Conservation (phyloP, 2,113 vertebrate genomes). For the Hydropotes inermis region DNA sequence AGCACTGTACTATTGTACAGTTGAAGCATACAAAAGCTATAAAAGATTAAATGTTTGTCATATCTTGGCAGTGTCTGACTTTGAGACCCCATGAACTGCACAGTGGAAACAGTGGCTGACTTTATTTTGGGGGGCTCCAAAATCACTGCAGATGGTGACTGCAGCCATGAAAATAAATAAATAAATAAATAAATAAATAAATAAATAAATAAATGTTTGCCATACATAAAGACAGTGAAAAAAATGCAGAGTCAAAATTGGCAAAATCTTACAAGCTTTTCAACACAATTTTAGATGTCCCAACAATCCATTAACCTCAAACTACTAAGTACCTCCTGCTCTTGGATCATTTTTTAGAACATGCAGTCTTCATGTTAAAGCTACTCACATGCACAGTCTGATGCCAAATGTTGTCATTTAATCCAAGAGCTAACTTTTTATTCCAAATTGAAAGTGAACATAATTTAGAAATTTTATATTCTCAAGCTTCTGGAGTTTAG, state of each 20-base stretch:
- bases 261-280: not conserved
- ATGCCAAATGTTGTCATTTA: constrained; percentile 21
- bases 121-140: too few relatives aligned
- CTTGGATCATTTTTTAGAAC: not conserved
- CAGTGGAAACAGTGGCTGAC: too few relatives aligned
- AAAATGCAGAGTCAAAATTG: not conserved
- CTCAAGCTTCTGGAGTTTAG: constrained; percentile 3
- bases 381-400: not conserved
- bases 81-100: too few relatives aligned
- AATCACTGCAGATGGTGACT: too few relatives aligned
- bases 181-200: too few relatives aligned
- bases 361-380: constrained; percentile 15
- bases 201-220: constrained; percentile 11
- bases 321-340: not conserved
- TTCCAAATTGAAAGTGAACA: not conserved
- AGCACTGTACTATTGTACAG: not conserved
- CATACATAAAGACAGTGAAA: not conserved
- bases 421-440: not conserved
- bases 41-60: constrained; percentile 6
- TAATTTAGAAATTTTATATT: not conserved
- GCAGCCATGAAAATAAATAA: too few relatives aligned
- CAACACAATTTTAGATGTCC: not conserved
- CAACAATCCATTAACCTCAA: not conserved
- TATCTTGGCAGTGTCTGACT: too few relatives aligned
- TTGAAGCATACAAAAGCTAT: not conserved